These are phyloP conservation scores for Hemibagrus guttatus DNA, from an alignment of 2,797 vertebrate genomes.

Conservation along the genomic window DNA sequence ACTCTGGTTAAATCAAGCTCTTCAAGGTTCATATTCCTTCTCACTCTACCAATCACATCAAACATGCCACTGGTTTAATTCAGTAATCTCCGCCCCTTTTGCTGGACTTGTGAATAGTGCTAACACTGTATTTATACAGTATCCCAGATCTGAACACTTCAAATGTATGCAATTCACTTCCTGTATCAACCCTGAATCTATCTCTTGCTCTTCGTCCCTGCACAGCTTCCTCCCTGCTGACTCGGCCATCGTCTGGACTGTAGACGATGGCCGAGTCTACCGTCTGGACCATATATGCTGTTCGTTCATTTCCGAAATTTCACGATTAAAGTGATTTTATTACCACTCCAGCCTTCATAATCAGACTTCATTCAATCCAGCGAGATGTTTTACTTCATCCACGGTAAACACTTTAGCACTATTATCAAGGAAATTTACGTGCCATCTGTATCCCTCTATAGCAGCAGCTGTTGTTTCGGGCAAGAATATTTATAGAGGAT, in stretches of 20 bases:
- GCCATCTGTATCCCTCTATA: slow-evolving; percentile 23
- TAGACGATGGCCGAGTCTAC: too few relatives aligned
- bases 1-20: too few relatives aligned
- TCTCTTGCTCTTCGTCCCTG: background rate
- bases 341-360: background rate
- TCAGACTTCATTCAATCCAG: slow-evolving; percentile 8
- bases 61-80: too few relatives aligned
- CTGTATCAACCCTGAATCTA: background rate
- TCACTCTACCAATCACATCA: too few relatives aligned
- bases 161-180: background rate
- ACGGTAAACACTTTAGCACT: slow-evolving; percentile 14
- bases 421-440: slow-evolving; percentile 29
- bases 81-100: too few relatives aligned
- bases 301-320: background rate
- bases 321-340: background rate
- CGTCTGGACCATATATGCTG: background rate
- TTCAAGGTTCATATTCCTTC: too few relatives aligned
- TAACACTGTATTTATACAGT: too few relatives aligned
- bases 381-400: background rate
- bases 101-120: too few relatives aligned
- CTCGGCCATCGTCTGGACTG: background rate
- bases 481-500: background rate
- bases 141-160: too few relatives aligned
- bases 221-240: background rate
- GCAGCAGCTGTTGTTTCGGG: slow-evolving; percentile 22